Conservation (phyloP, 2,113 vertebrate genomes). For the Symphodus melops region DNA sequence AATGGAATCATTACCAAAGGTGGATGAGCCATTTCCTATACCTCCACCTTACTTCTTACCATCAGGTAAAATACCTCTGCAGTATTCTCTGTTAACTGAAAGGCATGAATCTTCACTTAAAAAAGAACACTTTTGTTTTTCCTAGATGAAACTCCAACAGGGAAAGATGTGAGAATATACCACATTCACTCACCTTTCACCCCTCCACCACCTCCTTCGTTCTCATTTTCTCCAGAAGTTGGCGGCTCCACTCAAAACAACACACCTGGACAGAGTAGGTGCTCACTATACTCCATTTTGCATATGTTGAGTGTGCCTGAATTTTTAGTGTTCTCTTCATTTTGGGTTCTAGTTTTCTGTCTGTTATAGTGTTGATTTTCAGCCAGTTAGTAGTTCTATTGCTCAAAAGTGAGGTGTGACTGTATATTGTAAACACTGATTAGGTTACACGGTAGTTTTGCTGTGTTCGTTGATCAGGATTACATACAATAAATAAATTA, state of each 20-base stretch:
- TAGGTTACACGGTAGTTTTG: background rate
- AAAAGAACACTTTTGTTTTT: background rate
- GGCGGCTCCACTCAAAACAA: constrained; percentile 3
- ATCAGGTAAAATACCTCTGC: constrained; percentile 58
- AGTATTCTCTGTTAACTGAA: background rate
- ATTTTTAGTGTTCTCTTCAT: background rate
- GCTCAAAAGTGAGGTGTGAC: background rate
- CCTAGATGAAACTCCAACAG: constrained; percentile 20
- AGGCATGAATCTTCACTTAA: background rate
- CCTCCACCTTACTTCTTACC: constrained; percentile 44
- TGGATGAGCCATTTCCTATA: constrained; percentile 42
- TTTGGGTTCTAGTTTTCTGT: background rate
- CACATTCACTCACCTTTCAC: constrained; percentile 52
- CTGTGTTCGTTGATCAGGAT: background rate
- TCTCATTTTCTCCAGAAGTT: constrained; percentile 29
- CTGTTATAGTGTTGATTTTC: background rate
- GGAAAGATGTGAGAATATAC: constrained; percentile 35
- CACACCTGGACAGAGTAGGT: constrained; percentile 44
- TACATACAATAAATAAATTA: background rate
- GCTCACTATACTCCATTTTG: constrained; percentile 18
- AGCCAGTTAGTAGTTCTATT: background rate
- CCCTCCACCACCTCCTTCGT: constrained; percentile 12
- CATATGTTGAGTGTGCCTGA: background rate
- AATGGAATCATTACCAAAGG: constrained; percentile 53
- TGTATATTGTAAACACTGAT: background rate